Evolutionary conservation across 2,888 invertebrate species (phyloP).

Genomic region (Plusia festucae): DNA sequence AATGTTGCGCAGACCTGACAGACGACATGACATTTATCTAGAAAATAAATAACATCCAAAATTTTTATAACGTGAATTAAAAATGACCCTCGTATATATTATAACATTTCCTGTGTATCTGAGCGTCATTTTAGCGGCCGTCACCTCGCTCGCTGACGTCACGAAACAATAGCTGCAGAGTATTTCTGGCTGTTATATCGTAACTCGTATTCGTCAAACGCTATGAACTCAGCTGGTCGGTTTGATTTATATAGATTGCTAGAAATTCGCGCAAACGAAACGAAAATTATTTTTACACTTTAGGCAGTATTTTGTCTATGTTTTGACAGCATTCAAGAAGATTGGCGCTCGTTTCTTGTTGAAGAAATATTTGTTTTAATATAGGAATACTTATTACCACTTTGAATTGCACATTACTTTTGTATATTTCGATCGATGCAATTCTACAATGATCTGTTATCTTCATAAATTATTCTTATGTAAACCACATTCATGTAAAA

Average conservation of each 20-base stretch:
- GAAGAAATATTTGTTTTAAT: background rate
- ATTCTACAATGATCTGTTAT: background rate
- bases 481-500: background rate
- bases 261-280: conserved; percentile 30
- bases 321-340: conserved; percentile 3
- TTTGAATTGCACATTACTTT: background rate
- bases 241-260: conserved; percentile 52
- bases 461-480: background rate
- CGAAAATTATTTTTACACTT: conserved; percentile 11
- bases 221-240: conserved; percentile 52
- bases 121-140: conserved; percentile 58
- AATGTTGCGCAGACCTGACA: background rate
- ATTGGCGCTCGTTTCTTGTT: background rate
- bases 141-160: conserved; percentile 66
- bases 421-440: background rate
- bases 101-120: conserved; percentile 9
- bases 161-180: conserved; percentile 73
- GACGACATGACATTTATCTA: conserved; percentile 14
- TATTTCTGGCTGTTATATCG: conserved; percentile 67
- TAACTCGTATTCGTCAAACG: conserved; percentile 63
- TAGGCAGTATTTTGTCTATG: conserved; percentile 2
- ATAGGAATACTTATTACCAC: background rate
- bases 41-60: background rate
- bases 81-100: conserved; percentile 17
- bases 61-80: conserved; percentile 8